Conservation (phyloP, 2,113 vertebrate genomes). For the Nanorana parkeri region DNA sequence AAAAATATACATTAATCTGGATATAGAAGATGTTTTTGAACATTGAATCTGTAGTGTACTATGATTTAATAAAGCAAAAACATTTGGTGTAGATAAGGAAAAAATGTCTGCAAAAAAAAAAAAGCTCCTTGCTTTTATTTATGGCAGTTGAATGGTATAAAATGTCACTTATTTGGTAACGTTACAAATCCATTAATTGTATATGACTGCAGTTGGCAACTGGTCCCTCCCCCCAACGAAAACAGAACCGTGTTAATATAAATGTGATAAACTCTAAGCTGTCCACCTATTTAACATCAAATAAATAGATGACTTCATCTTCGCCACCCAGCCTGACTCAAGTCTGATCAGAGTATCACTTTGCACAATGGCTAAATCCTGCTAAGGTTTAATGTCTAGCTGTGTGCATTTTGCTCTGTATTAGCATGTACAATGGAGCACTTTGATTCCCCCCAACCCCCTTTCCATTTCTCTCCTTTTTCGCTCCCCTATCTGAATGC, state of each 20-base stretch:
- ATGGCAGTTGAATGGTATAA: too few relatives aligned
- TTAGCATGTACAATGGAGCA: constrained; percentile 85
- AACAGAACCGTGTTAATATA: constrained; percentile 7
- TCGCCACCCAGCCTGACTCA: constrained; percentile 64
- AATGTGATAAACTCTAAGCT: constrained; percentile 25
- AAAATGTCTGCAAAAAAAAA: too few relatives aligned
- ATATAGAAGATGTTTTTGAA: too few relatives aligned
- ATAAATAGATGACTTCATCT: constrained; percentile 54
- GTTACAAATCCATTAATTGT: too few relatives aligned
- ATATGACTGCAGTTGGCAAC: too few relatives aligned
- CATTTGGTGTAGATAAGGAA: too few relatives aligned
- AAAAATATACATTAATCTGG: too few relatives aligned
- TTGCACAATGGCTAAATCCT: constrained; percentile 83
- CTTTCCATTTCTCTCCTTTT: constrained; percentile 65
- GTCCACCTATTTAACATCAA: constrained; percentile 42
- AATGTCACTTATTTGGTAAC: too few relatives aligned
- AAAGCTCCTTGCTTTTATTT: too few relatives aligned
- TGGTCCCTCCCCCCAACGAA: neutral
- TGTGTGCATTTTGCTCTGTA: constrained; percentile 86
- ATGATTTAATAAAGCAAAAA: too few relatives aligned
- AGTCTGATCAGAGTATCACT: constrained; percentile 80
- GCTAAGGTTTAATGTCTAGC: constrained; percentile 84
- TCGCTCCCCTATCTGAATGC: constrained; percentile 76
- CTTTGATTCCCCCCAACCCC: constrained; percentile 78
- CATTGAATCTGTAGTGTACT: too few relatives aligned